phyloP scores from a whole-genome alignment of 2,888 invertebrate species.

The Campaea margaritaria region DNA sequence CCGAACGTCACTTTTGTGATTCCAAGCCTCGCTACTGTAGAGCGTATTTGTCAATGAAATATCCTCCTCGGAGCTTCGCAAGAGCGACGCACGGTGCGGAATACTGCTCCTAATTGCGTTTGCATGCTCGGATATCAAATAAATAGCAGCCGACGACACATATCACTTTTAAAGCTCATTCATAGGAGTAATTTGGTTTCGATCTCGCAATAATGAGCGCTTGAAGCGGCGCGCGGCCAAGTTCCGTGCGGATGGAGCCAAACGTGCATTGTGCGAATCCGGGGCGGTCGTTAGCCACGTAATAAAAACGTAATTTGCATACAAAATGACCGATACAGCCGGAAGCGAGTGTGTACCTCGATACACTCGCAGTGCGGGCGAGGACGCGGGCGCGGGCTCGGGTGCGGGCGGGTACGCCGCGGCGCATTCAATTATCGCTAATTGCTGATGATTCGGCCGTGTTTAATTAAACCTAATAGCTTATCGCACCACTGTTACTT shows the following conservation, averaged over 20 bases:
- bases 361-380: conserved; percentile 1
- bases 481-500: conserved; percentile 38
- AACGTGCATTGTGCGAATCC: conserved; percentile 27
- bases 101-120: conserved; percentile 1
- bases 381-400: not conserved
- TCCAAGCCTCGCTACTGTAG: too few species aligned
- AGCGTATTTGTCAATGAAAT: too few species aligned
- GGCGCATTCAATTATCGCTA: conserved; percentile 42
- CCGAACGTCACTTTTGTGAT: too few species aligned
- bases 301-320: conserved; percentile 43
- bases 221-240: conserved; percentile 16
- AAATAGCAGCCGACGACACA: not conserved
- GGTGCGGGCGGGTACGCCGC: conserved; percentile 1
- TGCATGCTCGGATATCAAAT: not conserved
- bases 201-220: conserved; percentile 19
- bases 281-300: conserved; percentile 36
- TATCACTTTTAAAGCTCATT: conserved; percentile 13
- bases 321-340: conserved; percentile 40
- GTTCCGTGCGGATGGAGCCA: conserved; percentile 19
- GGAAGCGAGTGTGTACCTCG: conserved; percentile 31
- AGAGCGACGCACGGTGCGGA: not conserved
- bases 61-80: not conserved
- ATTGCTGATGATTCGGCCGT: conserved; percentile 48
- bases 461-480: conserved; percentile 46
- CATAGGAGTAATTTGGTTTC: conserved; percentile 13